These are phyloP conservation scores for Coracias cyanogaster DNA, from an alignment of 2,797 vertebrate genomes.

Conservation along the genomic window DNA sequence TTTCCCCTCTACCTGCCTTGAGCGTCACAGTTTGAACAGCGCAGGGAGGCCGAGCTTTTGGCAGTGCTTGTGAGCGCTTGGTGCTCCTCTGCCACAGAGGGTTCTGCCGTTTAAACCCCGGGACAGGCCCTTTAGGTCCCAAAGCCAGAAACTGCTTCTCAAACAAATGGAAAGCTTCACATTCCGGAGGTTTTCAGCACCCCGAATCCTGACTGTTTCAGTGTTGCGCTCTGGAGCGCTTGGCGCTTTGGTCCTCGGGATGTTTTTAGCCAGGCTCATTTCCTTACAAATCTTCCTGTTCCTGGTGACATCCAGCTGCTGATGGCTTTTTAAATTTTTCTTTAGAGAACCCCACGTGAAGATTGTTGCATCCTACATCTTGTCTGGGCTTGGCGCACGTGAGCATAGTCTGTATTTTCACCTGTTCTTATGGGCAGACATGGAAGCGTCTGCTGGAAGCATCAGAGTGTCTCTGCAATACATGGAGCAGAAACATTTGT, in stretches of 20 bases:
- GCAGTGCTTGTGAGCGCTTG: background rate
- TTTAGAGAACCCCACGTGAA: background rate
- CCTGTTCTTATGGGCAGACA: background rate
- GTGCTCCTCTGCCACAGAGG: background rate
- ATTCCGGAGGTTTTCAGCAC: background rate
- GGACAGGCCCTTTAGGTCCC: background rate
- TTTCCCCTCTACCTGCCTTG: background rate
- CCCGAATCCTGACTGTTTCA: background rate
- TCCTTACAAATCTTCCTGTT: background rate
- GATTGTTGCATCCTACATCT: background rate
- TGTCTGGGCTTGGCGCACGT: background rate
- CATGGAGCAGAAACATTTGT: background rate
- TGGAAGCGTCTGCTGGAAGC: background rate
- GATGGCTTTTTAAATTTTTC: background rate
- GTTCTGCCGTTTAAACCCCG: background rate
- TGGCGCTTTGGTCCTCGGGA: background rate
- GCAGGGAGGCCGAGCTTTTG: background rate
- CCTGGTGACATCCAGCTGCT: background rate
- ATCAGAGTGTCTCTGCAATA: background rate
- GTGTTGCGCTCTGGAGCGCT: rapidly evolving
- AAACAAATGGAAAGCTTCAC: background rate
- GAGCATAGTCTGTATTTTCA: background rate
- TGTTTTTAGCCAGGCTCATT: background rate
- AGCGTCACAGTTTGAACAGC: too few species aligned
- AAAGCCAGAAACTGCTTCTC: background rate